Base-by-base conservation (phyloP, 2,888 invertebrate genomes). In the Trichopria drosophilae region DNA sequence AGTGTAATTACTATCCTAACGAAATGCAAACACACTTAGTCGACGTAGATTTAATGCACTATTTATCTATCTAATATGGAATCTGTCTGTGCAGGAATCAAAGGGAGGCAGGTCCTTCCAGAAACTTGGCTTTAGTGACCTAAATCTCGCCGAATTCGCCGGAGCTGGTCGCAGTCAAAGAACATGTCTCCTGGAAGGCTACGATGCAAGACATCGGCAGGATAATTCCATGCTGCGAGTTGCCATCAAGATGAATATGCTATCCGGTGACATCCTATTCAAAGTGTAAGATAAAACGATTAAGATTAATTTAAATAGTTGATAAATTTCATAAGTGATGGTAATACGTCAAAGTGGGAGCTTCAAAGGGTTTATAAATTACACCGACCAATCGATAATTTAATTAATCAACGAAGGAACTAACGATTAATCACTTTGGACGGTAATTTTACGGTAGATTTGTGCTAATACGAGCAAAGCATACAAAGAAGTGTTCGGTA, bases 101-200 rank as follows among this genome's bases (percentile, higher is more conserved):
- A 84, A 85, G 72, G 86, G 85, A 60, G 93, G 94, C 42, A 83
- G 90, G 59, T 88, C 92, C 59, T 92, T 87, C 79, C 91, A 91
- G 79, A 98, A 98, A 82, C 84, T 99, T 67, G 98, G 98, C 63
- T 98, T 94, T 82, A 95, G 92, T 66, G 96, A 97, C 80, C 82
- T 98, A 69, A 97, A 99, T 81, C 84, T 98, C 73, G 93, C 97
- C 51, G 95, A 97, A 80, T 91, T 91, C 78, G 97, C 98, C 47
- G 97, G 95, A 58, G 88, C 93, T 29, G 97, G 96, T 29, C 82
- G 87, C 67, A 87, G 88, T 51, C 84, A 87, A 64, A 84, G 92
- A 60, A 87, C 92, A 66, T 96, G 91, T 76, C 83, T 98, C 58
- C 82, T 98, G 56, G 96, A 97, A 79, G 98, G 96, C 13, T 98